A percentile compares a stretch with the other conserved stretches of the same genome.
phyloP scores from a whole-genome alignment of 2,113 vertebrate genomes.

The Cryptoleucopteryx plumbea region DNA sequence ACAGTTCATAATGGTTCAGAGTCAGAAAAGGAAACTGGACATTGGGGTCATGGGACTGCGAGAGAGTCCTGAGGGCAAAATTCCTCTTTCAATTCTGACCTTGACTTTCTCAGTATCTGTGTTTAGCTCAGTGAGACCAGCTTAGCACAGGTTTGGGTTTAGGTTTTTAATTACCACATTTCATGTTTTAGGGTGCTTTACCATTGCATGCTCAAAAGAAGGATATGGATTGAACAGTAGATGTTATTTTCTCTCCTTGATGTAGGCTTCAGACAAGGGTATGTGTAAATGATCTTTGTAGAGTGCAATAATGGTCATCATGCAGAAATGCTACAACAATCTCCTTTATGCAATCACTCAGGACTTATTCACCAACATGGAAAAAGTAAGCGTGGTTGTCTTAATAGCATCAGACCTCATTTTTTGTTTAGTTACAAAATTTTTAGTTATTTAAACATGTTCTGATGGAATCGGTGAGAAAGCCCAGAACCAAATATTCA shows the following conservation, averaged over 20 bases:
- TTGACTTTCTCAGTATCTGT: background rate
- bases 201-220: background rate
- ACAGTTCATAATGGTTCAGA: background rate
- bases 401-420: background rate
- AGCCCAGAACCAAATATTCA: background rate
- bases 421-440: background rate
- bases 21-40: background rate
- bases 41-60: background rate
- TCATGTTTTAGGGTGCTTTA: background rate
- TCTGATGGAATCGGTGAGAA: background rate
- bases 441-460: background rate
- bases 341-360: background rate
- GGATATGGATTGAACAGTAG: background rate
- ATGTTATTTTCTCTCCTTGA: background rate
- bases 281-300: background rate
- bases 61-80: background rate
- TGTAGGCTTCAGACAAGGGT: background rate
- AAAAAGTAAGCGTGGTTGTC: background rate
- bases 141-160: background rate
- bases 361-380: background rate
- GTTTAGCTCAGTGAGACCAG: background rate
- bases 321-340: background rate
- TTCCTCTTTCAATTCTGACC: background rate
- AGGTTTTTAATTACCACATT: background rate
- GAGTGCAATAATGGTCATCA: background rate